phyloP scores from a whole-genome alignment of 2,888 invertebrate genomes.

The Spisula solida region DNA sequence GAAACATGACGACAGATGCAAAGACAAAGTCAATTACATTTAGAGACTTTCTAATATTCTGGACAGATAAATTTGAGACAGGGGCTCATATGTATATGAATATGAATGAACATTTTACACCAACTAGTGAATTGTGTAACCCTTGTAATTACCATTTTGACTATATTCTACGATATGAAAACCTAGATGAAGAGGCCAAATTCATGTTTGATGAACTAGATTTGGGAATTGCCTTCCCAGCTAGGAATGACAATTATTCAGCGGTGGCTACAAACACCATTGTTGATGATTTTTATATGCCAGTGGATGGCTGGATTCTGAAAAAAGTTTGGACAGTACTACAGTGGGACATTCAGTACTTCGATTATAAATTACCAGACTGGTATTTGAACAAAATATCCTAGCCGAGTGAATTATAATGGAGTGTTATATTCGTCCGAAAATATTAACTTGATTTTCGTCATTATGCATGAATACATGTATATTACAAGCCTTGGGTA shows the following conservation, averaged over 20 bases:
- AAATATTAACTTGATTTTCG: no score
- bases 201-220: conserved; percentile 81
- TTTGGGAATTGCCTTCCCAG: conserved; percentile 77
- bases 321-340: conserved; percentile 89
- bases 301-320: conserved; percentile 90
- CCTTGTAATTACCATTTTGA: conserved; percentile 96
- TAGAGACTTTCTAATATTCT: conserved; percentile 71
- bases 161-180: conserved; percentile 96
- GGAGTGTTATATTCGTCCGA: no score
- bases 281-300: conserved; percentile 92
- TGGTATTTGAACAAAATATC: conserved; percentile 48
- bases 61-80: conserved; percentile 88
- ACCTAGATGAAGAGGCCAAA: conserved; percentile 93
- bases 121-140: conserved; percentile 93
- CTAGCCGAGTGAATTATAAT: not conserved
- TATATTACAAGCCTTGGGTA: no score
- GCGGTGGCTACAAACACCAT: conserved; percentile 92
- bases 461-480: no score
- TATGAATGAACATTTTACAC: conserved; percentile 97
- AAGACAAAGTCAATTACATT: conserved; percentile 57
- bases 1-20: conserved; percentile 64
- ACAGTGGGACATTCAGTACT: conserved; percentile 93
- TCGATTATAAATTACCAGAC: conserved; percentile 90
- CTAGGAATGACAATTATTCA: conserved; percentile 84
- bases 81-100: conserved; percentile 84